phyloP scores from a whole-genome alignment of 2,888 invertebrate species.

The Pyralis farinalis region DNA sequence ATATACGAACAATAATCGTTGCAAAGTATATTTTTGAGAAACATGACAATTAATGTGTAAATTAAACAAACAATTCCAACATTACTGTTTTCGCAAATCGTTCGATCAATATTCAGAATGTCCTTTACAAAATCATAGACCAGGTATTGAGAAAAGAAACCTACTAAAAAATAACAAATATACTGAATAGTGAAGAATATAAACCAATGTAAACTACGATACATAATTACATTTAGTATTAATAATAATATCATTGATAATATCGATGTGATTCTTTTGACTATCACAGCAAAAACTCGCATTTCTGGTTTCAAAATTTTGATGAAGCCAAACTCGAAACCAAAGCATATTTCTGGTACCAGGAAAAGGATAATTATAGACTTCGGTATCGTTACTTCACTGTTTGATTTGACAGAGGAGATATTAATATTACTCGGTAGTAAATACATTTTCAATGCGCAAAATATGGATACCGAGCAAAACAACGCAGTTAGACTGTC shows the following conservation, averaged over 20 bases:
- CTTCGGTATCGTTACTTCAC: not conserved
- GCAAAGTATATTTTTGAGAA: not conserved
- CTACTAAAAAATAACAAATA: not conserved
- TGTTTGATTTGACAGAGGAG: not conserved
- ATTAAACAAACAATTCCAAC: not conserved
- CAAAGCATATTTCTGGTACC: not conserved
- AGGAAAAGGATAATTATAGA: not conserved
- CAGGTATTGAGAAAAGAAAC: not conserved
- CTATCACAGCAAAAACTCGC: not conserved
- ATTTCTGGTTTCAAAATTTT: not conserved
- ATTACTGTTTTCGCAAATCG: not conserved
- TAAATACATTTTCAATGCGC: no score
- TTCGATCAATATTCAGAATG: not conserved
- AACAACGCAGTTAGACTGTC: no score
- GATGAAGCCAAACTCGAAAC: not conserved
- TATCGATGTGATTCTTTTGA: not conserved
- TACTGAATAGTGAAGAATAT: not conserved
- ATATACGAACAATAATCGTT: no score
- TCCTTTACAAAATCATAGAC: not conserved
- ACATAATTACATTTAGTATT: no score
- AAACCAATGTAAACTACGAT: no score
- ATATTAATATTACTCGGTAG: not conserved
- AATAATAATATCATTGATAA: not conserved
- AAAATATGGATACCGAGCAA: no score
- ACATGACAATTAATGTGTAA: not conserved